These are phyloP conservation scores for Mus spretus DNA, from an alignment of 2,797 vertebrate genomes.

Conservation along the genomic window DNA sequence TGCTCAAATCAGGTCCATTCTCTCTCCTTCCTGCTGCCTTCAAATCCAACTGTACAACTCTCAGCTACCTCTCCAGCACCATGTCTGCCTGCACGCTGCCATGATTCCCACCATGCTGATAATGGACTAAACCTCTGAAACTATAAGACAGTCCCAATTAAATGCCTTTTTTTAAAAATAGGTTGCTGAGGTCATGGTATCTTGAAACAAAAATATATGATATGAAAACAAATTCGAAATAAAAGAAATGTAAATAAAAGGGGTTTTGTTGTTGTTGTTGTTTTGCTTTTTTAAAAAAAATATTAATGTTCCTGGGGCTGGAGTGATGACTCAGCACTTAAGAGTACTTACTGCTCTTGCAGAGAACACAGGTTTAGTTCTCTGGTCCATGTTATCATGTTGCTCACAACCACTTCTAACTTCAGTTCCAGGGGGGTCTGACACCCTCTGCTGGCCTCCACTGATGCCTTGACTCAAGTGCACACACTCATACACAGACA, in stretches of 20 bases:
- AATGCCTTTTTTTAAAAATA: not conserved
- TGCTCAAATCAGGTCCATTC: not conserved
- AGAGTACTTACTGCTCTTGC: not conserved
- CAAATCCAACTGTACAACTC: not conserved
- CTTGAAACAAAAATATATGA: not conserved
- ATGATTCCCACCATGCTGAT: not conserved
- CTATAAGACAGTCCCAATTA: not conserved
- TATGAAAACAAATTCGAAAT: not conserved
- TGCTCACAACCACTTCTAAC: not conserved
- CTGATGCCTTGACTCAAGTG: not conserved
- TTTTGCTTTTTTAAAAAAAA: not conserved
- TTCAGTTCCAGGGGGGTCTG: not conserved
- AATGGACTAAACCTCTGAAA: not conserved
- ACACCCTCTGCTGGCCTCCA: not conserved
- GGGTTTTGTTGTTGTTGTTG: not conserved
- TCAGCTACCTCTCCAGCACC: not conserved
- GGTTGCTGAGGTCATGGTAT: not conserved
- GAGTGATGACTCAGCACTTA: not conserved
- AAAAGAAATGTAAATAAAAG: not conserved
- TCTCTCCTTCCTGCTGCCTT: not conserved
- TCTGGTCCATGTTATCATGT: not conserved
- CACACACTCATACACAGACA: not conserved
- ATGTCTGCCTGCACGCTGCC: rapidly evolving
- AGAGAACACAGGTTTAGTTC: not conserved
- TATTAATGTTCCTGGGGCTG: not conserved